Percentiles rank a stretch among this genome's conserved stretches.
Conservation (phyloP, 2,888 invertebrate species). For the Crioceris asparagi region DNA sequence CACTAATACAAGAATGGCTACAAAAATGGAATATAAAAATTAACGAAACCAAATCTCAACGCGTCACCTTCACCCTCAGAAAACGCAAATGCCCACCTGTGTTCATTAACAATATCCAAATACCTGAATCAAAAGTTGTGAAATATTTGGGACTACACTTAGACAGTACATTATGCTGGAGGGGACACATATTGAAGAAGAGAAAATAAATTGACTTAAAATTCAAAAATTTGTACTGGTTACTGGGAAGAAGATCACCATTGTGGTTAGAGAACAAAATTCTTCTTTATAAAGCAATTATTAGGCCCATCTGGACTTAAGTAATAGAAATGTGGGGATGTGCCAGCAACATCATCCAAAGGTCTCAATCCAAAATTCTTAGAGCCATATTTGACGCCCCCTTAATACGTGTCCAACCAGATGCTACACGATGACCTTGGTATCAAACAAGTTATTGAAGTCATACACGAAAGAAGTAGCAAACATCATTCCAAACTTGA, state of each 20-base stretch:
- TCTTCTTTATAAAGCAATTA: constrained; percentile 4
- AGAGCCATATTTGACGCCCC: constrained; percentile 4
- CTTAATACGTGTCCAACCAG: constrained; percentile 4
- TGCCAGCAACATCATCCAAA: constrained; percentile 3
- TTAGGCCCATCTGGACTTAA: constrained; percentile 5
- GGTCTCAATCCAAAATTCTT: constrained; percentile 5
- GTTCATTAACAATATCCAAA: too few relatives aligned
- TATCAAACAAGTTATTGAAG: neutral
- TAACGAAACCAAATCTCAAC: too few relatives aligned
- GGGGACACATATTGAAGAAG: too few relatives aligned
- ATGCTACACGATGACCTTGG: neutral
- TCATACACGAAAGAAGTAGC: neutral
- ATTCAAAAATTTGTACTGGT: neutral
- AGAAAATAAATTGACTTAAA: constrained; percentile 1
- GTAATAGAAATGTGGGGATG: constrained; percentile 5
- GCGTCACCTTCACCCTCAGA: too few relatives aligned
- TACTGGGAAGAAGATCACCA: constrained; percentile 2
- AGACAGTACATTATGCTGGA: too few relatives aligned
- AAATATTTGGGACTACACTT: too few relatives aligned
- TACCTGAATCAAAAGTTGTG: too few relatives aligned
- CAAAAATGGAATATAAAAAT: constrained; percentile 2
- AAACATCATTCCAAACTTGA: constrained; percentile 1
- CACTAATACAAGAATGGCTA: neutral
- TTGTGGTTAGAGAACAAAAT: constrained; percentile 3
- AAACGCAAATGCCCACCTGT: too few relatives aligned